Conservation (phyloP, 2,113 vertebrate genomes). For the Pteruthius melanotis region DNA sequence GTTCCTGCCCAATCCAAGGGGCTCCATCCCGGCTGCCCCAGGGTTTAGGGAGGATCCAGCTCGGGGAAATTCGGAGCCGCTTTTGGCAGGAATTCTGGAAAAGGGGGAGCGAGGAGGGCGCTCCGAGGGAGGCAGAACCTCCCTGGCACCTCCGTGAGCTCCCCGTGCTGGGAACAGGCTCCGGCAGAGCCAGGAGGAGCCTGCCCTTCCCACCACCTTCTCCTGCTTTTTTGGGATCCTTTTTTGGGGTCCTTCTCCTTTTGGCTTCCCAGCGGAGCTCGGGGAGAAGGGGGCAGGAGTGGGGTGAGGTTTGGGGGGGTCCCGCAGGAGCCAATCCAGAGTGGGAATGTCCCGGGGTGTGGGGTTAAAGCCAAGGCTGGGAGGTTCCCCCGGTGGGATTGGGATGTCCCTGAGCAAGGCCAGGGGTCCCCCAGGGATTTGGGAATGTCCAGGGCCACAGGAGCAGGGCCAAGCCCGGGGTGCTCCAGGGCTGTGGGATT, state of each 20-base stretch:
- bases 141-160: background rate
- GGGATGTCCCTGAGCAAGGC: background rate
- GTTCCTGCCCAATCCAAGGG: fast-evolving
- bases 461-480: background rate
- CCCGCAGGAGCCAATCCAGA: background rate
- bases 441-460: background rate
- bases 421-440: background rate
- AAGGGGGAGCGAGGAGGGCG: background rate
- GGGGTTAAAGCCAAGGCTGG: background rate
- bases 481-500: no score
- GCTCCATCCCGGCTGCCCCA: background rate
- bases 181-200: background rate
- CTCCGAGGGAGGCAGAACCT: background rate
- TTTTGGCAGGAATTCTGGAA: background rate
- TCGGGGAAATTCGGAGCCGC: background rate
- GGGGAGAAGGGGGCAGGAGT: fast-evolving
- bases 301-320: background rate
- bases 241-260: background rate
- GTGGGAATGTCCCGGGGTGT: fast-evolving
- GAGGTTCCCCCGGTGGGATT: background rate
- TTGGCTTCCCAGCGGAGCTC: fast-evolving
- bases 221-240: background rate
- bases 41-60: background rate
- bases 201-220: background rate
- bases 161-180: background rate